phyloP scores from a whole-genome alignment of 1,140 invertebrate genomes.

The Ceratina japonica region DNA sequence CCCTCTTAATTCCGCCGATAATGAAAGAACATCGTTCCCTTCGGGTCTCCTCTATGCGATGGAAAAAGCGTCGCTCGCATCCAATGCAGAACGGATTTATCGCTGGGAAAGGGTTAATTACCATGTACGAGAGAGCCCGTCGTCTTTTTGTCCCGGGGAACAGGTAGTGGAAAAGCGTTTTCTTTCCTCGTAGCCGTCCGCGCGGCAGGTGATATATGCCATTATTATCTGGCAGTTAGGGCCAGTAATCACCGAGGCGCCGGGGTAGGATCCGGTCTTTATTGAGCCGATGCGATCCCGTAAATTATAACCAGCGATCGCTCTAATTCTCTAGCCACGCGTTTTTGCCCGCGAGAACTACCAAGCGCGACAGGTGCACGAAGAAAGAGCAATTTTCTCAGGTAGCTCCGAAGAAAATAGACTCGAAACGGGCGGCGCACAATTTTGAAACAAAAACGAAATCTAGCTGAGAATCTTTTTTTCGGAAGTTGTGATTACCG shows the following conservation, averaged over 20 bases:
- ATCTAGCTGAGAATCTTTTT: background rate
- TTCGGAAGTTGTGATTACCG: background rate
- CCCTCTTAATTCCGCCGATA: slow-evolving; percentile 17
- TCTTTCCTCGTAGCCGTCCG: slow-evolving; percentile 30
- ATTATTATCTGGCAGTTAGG: slow-evolving; percentile 58
- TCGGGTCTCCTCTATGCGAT: background rate
- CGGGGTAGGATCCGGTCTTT: slow-evolving; percentile 46
- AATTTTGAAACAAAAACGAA: background rate
- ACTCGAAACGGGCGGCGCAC: background rate
- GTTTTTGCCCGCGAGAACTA: slow-evolving; percentile 14
- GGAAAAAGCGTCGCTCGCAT: slow-evolving; percentile 1
- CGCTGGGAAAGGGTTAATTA: slow-evolving; percentile 38
- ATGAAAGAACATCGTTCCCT: background rate
- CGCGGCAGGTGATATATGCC: slow-evolving; percentile 49
- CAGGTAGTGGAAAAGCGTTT: slow-evolving; percentile 23
- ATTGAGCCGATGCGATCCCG: slow-evolving; percentile 32
- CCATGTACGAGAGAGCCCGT: slow-evolving; percentile 18
- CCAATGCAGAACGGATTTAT: slow-evolving; percentile 34
- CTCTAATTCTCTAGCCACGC: slow-evolving; percentile 33
- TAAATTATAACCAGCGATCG: slow-evolving; percentile 43
- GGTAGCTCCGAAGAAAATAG: background rate
- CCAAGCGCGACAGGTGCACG: background rate
- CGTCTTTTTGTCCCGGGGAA: slow-evolving; percentile 2
- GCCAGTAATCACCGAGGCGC: slow-evolving; percentile 58
- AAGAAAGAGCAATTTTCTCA: too few species aligned